Percentiles rank a stretch among this genome's conserved stretches.
phyloP scores from a whole-genome alignment of 2,888 invertebrate genomes.

The Troilus luridus region DNA sequence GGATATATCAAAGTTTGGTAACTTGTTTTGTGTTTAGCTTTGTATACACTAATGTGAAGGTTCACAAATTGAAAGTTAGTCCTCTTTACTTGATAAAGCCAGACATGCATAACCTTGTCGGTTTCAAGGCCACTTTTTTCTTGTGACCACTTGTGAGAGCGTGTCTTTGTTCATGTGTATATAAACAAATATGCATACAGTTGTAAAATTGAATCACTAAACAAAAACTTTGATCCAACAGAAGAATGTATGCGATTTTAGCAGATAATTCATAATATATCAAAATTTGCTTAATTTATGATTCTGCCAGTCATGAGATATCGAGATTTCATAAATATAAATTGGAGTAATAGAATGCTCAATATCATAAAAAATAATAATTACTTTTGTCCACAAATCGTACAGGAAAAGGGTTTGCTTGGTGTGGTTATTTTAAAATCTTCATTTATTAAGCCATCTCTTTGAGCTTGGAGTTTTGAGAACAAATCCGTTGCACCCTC shows the following conservation, averaged over 20 bases:
- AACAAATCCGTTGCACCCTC: conserved; percentile 37
- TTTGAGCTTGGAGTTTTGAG: conserved; percentile 50
- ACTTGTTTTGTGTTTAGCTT: no score
- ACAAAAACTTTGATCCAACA: background rate
- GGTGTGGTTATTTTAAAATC: conserved; percentile 10
- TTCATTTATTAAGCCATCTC: conserved; percentile 55
- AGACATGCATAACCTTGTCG: no score
- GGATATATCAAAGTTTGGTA: no score
- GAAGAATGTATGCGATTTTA: background rate
- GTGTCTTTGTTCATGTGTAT: no score
- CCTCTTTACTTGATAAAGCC: no score
- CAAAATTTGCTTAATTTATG: background rate
- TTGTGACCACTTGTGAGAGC: no score
- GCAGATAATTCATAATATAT: background rate
- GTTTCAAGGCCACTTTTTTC: no score
- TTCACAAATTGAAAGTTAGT: no score
- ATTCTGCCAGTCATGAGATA: background rate
- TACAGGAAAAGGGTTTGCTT: conserved; percentile 58
- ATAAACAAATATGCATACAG: no score
- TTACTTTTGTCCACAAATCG: conserved; percentile 62
- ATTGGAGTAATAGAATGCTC: background rate
- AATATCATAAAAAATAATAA: background rate
- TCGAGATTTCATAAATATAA: background rate
- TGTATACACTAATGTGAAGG: no score
- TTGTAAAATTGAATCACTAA: no score